Base-by-base conservation (phyloP, 1,140 invertebrate genomes). In the Hormaphis cornu region DNA sequence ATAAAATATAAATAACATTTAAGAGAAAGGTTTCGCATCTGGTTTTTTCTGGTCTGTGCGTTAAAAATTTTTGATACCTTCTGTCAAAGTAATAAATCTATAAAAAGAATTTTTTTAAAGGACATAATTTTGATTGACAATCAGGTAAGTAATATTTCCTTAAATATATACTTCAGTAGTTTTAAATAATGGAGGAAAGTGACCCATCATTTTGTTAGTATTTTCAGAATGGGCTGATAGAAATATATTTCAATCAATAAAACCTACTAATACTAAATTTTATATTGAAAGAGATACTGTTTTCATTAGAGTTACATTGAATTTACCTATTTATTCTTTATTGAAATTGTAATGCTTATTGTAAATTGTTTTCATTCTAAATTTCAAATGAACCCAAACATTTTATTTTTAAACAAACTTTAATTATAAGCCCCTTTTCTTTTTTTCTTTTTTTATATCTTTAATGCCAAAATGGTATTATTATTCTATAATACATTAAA, bases 11-110 rank as follows among this genome's bases (percentile, higher is more conserved):
- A n/a, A 63, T 48, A 26, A 20, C 26, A 30, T 63, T 42, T 46
- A 63, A 63, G 59, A 63, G 59, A 63, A 63, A 63, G 59, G 59
- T 63, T 63, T 63, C 59, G 59, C 59, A 63, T 63, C 59, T 63
- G 59, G 59, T 63, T 63, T 63, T 54, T 63, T 48, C 59, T 63
- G 26, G 59, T 63, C 40, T 63, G 59, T 63, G 59, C 59, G 28
- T 63, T 63, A 46, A 48, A 46, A 28, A 48, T 46, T 63, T 63
- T 63, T 63, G 40, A 30, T 63, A 63, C 42, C 59, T 46, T 46
- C 40, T 63, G 40, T 48, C 40, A 63, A 46, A 46, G 59, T 46
- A 61, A 61, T 61, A 63, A 63, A 63, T 63, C 42, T 30, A 56
- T 63, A 63, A 61, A 44, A 40, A 40, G 16, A 56, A 33, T 56